Base-by-base conservation (phyloP, 2,888 invertebrate species). In the Ormyrus rosae region DNA sequence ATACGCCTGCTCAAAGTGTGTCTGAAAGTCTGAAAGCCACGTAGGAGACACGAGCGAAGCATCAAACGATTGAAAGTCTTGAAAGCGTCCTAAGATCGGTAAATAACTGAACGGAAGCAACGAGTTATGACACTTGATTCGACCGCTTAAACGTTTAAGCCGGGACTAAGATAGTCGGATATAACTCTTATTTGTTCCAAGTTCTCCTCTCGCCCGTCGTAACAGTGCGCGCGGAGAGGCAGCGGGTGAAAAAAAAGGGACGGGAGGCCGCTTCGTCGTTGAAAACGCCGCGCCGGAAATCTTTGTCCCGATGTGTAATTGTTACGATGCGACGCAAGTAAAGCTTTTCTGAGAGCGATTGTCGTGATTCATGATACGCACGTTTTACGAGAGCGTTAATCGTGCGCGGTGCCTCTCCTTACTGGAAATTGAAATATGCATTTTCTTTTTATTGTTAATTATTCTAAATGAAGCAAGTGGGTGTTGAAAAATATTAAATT, bases 181-280 rank as follows among this genome's bases (percentile, higher is more conserved):
- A 34, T 34, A 63, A 80, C 76, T 75, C 68, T 82, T 83, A 60
- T 60, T 70, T 60, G 50, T 70, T 74, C 51, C 34, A 68, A 73
- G 19, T 67, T 77, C 34, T 34, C 83, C 83, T 84, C 72, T 84
- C 85, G 83, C 86, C 83, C 55, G 92, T 83, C 53, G 92, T 96
- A 96, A 96, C 92, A 95, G 96, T 85, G 93, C n/a, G 93, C 85
- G 95, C 95, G 3, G 34, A 93, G 95, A 96, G 34, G 34, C 91
- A 58, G 19, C 6, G 2, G 50, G 11, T 7, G 19, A 19, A 19
- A 19, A 19, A 70, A 70, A 70, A 48, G 46, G 11, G 9, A 19
- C 45, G 64, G 4, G 4, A 19, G 46, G 13, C 5, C 8, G 19
- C 34, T 46, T 63, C 48, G 50, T 72, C 48, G 50, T 61, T 19